Evolutionary conservation across 1,140 invertebrate species (phyloP).

Genomic region (Chironomus tepperi): DNA sequence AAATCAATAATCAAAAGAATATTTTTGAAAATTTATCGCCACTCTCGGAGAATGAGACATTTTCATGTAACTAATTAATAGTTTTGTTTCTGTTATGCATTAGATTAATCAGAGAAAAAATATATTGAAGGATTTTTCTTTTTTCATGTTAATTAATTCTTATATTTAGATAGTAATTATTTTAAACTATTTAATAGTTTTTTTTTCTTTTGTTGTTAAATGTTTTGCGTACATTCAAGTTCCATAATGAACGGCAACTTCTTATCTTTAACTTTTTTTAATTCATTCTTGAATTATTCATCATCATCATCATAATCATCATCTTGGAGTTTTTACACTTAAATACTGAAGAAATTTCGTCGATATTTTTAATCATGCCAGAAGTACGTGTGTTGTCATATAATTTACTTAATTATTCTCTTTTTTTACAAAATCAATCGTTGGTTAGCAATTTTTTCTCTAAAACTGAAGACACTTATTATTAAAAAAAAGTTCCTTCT

Average conservation of each 20-base stretch:
- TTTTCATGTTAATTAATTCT: not conserved
- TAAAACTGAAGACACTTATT: not conserved
- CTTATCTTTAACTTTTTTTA: too few species aligned
- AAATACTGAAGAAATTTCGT: not conserved
- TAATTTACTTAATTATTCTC: not conserved
- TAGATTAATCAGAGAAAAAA: not conserved
- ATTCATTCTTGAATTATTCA: too few species aligned
- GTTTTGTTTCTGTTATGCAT: not conserved
- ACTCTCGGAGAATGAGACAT: too few species aligned
- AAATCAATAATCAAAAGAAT: too few species aligned
- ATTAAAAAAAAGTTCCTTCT: too few species aligned
- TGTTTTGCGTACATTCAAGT: not conserved
- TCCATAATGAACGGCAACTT: too few species aligned
- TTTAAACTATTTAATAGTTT: conserved; percentile 10
- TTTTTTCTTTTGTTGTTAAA: not conserved
- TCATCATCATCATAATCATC: not conserved
- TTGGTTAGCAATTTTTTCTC: not conserved
- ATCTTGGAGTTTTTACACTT: not conserved
- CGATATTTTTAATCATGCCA: not conserved
- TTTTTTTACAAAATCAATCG: not conserved
- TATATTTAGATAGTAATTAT: not conserved
- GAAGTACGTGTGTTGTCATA: not conserved
- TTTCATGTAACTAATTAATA: too few species aligned
- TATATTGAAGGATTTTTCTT: not conserved
- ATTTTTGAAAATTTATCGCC: too few species aligned